These are phyloP conservation scores for Ernsta delagoae DNA, from an alignment of 2,888 invertebrate species.

Conservation along the genomic window DNA sequence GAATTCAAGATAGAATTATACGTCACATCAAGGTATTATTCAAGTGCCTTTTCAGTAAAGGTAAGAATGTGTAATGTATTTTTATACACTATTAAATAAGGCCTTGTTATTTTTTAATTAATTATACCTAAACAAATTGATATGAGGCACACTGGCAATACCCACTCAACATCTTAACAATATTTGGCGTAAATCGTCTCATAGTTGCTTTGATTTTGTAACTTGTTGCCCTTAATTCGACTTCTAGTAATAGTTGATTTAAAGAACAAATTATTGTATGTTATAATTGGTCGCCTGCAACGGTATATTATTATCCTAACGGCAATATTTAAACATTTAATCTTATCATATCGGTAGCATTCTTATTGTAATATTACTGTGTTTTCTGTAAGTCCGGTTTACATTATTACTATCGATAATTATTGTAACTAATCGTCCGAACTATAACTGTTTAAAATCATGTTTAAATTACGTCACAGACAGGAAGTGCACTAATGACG, in stretches of 20 bases:
- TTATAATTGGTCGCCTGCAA: slow-evolving; percentile 31
- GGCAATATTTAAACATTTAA: slow-evolving; percentile 25
- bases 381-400: slow-evolving; percentile 19
- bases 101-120: neutral
- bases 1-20: neutral
- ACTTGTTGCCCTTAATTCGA: slow-evolving; percentile 6
- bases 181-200: neutral
- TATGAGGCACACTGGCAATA: neutral
- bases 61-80: slow-evolving; percentile 14
- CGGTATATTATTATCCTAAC: slow-evolving; percentile 27
- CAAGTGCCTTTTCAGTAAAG: slow-evolving; percentile 22
- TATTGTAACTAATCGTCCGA: too few species aligned
- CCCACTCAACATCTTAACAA: neutral
- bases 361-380: slow-evolving; percentile 24
- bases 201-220: neutral
- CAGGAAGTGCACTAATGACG: too few species aligned
- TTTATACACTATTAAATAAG: slow-evolving; percentile 11
- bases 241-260: slow-evolving; percentile 32
- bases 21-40: too few species aligned
- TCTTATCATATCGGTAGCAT: slow-evolving; percentile 25
- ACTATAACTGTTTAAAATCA: too few species aligned
- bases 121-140: neutral
- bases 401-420: too few species aligned
- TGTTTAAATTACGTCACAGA: too few species aligned
- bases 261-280: slow-evolving; percentile 25